A percentile compares a stretch with the other conserved stretches of the same genome.
Conservation (phyloP, 2,797 vertebrate genomes). For the Numenius phaeopus region DNA sequence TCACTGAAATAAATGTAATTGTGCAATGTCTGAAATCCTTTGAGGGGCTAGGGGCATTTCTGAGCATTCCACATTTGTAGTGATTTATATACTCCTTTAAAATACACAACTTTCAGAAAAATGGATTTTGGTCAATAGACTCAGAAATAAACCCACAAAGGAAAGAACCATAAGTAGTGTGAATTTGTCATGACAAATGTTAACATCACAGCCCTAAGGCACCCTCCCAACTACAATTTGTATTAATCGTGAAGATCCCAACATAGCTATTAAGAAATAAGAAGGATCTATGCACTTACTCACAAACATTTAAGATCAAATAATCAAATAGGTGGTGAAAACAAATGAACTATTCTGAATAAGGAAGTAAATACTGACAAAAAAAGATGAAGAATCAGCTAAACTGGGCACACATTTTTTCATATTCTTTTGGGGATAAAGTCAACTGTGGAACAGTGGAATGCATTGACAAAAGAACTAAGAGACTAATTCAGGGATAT, state of each 20-base stretch:
- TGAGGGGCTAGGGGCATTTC: not conserved
- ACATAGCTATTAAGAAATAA: not conserved
- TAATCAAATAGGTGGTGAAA: not conserved
- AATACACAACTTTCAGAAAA: not conserved
- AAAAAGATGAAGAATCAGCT: not conserved
- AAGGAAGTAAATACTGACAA: not conserved
- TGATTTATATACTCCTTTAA: not conserved
- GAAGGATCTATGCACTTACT: not conserved
- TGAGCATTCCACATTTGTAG: not conserved
- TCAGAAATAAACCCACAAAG: not conserved
- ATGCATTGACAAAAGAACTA: not conserved
- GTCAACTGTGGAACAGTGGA: not conserved
- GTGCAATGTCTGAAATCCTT: not conserved
- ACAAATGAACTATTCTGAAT: not conserved
- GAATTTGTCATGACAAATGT: not conserved
- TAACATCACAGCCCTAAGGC: not conserved
- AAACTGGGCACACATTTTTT: not conserved
- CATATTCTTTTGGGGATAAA: not conserved
- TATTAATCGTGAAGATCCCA: not conserved
- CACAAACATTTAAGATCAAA: not conserved
- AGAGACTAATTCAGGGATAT: not conserved
- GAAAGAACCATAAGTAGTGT: not conserved
- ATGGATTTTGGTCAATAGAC: not conserved
- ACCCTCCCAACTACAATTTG: not conserved
- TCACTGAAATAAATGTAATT: not conserved